phyloP scores from a whole-genome alignment of 2,888 invertebrate genomes.

The Xylota sylvarum region DNA sequence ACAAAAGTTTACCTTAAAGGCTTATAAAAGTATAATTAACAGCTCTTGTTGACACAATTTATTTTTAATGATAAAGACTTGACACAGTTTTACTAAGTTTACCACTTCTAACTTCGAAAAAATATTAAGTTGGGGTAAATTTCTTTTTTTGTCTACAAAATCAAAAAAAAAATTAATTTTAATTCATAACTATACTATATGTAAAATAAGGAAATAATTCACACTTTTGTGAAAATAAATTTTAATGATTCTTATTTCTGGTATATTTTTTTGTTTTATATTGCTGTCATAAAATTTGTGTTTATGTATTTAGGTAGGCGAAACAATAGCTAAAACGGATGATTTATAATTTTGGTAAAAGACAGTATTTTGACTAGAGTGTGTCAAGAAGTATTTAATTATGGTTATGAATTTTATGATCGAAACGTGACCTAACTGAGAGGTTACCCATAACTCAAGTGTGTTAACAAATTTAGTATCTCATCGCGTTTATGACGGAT shows the following conservation, averaged over 20 bases:
- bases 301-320: slow-evolving; percentile 14
- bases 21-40: slow-evolving; percentile 13
- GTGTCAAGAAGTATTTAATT: slow-evolving; percentile 28
- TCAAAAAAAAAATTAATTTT: no score
- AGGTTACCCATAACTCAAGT: slow-evolving; percentile 38
- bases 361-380: slow-evolving; percentile 1
- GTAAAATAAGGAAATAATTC: not conserved
- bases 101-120: not conserved
- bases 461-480: slow-evolving; percentile 27
- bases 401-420: slow-evolving; percentile 21
- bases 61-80: slow-evolving; percentile 12
- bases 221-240: not conserved
- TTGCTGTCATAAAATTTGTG: not conserved
- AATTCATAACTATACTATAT: not conserved
- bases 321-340: not conserved
- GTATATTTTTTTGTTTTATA: not conserved
- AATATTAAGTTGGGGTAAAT: not conserved
- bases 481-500: slow-evolving; percentile 28
- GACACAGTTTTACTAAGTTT: slow-evolving; percentile 5
- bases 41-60: slow-evolving; percentile 30
- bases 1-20: slow-evolving; percentile 14
- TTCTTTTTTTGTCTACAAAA: no score
- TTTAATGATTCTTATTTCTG: not conserved
- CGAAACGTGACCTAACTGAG: slow-evolving; percentile 27
- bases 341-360: not conserved